Conservation (phyloP, 2,113 vertebrate species). For the Electrona antarctica region DNA sequence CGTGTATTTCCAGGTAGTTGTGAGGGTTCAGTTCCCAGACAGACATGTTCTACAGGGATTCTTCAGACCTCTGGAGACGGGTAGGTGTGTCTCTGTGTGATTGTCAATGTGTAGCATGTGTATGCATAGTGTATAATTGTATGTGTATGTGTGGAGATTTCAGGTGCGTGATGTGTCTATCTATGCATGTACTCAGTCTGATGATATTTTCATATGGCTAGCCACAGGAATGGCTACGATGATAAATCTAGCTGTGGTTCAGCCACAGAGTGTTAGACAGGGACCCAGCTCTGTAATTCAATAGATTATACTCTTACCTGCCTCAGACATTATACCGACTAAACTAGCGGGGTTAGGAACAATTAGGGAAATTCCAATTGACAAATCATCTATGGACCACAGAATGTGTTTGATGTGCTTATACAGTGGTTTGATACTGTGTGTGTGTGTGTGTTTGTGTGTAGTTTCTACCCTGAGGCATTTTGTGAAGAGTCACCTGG, state of each 20-base stretch:
- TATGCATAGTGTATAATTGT: slow-evolving; percentile 13
- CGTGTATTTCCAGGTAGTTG: slow-evolving; percentile 81
- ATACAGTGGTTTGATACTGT: slow-evolving; percentile 8
- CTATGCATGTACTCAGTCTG: too few species aligned
- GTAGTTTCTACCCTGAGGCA: slow-evolving; percentile 85
- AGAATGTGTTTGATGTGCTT: slow-evolving; percentile 7
- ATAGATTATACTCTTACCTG: slow-evolving; percentile 40
- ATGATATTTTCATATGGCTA: slow-evolving; percentile 48
- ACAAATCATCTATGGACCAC: slow-evolving; percentile 25
- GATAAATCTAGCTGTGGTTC: slow-evolving; percentile 57
- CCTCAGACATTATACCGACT: slow-evolving; percentile 46
- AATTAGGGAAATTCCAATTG: slow-evolving; percentile 60
- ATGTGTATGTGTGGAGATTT: slow-evolving; percentile 28
- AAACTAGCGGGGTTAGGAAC: slow-evolving; percentile 41
- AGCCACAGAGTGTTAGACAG: slow-evolving; percentile 59
- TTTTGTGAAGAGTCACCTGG: slow-evolving; percentile 87
- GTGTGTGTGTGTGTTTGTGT: slow-evolving; percentile 26
- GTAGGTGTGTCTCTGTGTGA: slow-evolving; percentile 67
- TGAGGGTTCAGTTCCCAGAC: slow-evolving; percentile 94
- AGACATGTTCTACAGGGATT: slow-evolving; percentile 91
- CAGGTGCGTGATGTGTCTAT: too few species aligned
- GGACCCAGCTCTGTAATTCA: slow-evolving; percentile 64
- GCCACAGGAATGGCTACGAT: slow-evolving; percentile 73
- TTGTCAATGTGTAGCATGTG: not conserved
- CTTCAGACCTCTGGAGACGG: slow-evolving; percentile 89